These are phyloP conservation scores for Herpailurus yagouaroundi DNA, from an alignment of 2,113 vertebrate genomes.

Conservation along the genomic window DNA sequence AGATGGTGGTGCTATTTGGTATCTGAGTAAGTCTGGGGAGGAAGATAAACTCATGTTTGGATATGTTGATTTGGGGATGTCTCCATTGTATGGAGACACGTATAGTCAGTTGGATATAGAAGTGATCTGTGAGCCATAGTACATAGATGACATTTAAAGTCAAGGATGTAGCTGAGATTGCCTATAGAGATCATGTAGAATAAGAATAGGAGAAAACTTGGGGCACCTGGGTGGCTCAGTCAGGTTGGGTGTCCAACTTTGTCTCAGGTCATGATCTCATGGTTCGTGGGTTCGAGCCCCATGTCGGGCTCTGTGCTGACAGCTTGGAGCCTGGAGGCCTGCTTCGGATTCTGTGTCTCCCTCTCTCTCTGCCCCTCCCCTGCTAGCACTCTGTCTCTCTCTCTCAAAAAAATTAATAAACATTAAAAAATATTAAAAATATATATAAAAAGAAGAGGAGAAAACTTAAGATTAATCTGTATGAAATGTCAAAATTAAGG, in stretches of 20 bases:
- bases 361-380: too few species aligned
- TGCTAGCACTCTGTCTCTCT: too few species aligned
- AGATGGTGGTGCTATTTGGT: neutral
- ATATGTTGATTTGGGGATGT: neutral
- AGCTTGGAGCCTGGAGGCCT: too few species aligned
- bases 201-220: neutral
- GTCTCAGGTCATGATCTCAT: too few species aligned
- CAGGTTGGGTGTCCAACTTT: too few species aligned
- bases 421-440: too few species aligned
- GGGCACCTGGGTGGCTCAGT: too few species aligned
- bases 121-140: neutral
- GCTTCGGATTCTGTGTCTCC: too few species aligned
- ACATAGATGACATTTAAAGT: neutral
- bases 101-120: neutral
- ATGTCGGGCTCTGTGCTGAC: too few species aligned
- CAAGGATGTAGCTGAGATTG: neutral
- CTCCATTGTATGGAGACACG: neutral
- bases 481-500: neutral
- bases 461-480: neutral
- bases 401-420: too few species aligned
- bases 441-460: neutral
- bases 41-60: conserved; percentile 26
- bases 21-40: neutral
- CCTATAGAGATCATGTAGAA: neutral
- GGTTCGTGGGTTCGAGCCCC: too few species aligned